phyloP scores from a whole-genome alignment of 2,797 vertebrate species.

The Pyrrhura leucotis region DNA sequence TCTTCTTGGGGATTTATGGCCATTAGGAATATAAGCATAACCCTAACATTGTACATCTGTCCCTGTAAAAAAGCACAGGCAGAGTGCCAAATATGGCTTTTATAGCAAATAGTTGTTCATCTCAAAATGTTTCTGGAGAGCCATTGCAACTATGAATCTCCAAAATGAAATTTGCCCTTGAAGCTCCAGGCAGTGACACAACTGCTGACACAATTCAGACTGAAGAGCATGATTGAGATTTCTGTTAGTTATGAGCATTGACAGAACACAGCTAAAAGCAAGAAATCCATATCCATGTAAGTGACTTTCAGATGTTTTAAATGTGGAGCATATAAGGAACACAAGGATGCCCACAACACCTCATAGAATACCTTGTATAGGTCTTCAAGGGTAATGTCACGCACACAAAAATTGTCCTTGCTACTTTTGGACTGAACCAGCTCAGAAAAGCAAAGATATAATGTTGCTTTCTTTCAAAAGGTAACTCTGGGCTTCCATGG shows the following conservation, averaged over 20 bases:
- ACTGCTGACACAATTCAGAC: background rate
- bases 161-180: background rate
- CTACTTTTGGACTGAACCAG: background rate
- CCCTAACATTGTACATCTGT: constrained; percentile 39
- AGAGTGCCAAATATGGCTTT: background rate
- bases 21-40: constrained; percentile 6
- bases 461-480: background rate
- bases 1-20: constrained; percentile 7
- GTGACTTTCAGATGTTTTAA: constrained; percentile 45
- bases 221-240: background rate
- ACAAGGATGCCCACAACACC: background rate
- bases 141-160: background rate
- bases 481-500: background rate
- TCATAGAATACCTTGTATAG: background rate
- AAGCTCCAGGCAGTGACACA: background rate
- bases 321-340: background rate
- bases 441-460: background rate
- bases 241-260: constrained; percentile 24
- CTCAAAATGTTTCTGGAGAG: background rate
- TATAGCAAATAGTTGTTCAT: background rate
- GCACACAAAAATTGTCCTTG: background rate
- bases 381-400: background rate
- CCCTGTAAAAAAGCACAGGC: background rate
- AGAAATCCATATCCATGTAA: constrained; percentile 47
- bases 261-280: constrained; percentile 56